These are phyloP conservation scores for Alcedo quadribrachys DNA, from an alignment of 2,797 vertebrate species.

Conservation along the genomic window DNA sequence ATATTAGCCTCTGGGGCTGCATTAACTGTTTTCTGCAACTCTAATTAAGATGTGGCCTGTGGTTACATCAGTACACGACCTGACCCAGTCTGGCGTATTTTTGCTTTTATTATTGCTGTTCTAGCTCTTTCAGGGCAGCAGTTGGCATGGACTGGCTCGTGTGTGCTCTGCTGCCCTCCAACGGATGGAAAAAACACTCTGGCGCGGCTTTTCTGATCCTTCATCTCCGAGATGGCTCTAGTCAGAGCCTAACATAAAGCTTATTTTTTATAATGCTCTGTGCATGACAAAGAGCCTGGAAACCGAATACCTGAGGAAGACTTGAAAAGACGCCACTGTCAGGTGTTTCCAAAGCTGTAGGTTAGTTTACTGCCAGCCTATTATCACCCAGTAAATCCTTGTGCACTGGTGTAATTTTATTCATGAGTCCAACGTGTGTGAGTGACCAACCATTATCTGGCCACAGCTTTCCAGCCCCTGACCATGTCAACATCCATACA, in stretches of 20 bases:
- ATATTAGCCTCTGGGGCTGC: not conserved
- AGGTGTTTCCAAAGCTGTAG: not conserved
- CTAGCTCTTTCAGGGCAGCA: not conserved
- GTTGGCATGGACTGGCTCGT: accelerated
- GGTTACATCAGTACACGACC: not conserved
- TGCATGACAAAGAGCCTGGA: not conserved
- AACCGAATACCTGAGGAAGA: not conserved
- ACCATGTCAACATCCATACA: not conserved
- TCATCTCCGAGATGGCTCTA: not conserved
- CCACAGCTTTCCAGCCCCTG: not conserved
- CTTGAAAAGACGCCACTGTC: not conserved
- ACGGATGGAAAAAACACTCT: not conserved
- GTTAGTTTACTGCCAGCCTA: not conserved
- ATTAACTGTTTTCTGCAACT: not conserved
- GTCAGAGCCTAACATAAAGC: not conserved
- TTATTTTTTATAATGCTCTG: not conserved
- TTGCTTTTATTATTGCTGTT: not conserved
- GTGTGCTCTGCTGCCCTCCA: not conserved
- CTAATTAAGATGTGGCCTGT: conserved; percentile 7
- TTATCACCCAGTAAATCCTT: not conserved
- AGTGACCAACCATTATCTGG: accelerated
- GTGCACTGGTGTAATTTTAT: not conserved
- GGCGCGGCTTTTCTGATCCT: accelerated
- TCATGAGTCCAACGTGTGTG: not conserved
- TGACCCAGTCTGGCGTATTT: not conserved